A percentile compares a stretch with the other conserved stretches of the same genome.
Evolutionary conservation across 1,140 invertebrate species (phyloP).

Genomic region (Agrilus planipennis): DNA sequence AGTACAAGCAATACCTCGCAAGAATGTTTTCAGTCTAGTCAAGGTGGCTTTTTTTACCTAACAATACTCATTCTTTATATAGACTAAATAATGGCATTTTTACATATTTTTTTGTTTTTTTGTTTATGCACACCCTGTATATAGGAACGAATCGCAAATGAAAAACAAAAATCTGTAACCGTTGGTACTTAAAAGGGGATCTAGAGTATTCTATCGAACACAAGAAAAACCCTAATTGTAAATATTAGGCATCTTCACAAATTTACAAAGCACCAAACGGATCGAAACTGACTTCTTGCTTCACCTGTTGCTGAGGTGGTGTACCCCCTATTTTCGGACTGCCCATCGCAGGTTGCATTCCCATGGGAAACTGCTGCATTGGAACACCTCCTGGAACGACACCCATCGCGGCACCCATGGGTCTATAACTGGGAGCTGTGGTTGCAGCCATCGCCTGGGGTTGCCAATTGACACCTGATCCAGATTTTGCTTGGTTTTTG

Average conservation of each 20-base stretch:
- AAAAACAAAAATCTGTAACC: no score
- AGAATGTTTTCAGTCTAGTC: no score
- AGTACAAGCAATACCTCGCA: no score
- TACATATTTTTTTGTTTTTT: no score
- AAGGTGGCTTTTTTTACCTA: no score
- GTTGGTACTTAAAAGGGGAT: no score
- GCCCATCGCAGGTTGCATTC: slow-evolving; percentile 18
- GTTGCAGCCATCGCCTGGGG: slow-evolving; percentile 75
- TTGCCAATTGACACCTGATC: slow-evolving; percentile 56
- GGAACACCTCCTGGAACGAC: slow-evolving; percentile 9
- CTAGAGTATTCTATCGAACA: no score
- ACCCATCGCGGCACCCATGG: slow-evolving; percentile 42
- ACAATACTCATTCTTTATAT: no score
- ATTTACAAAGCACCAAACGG: slow-evolving; percentile 32
- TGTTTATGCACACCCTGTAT: no score
- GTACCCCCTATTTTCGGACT: slow-evolving; percentile 21
- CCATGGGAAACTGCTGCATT: slow-evolving; percentile 7
- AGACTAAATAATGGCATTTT: no score
- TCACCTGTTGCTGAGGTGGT: slow-evolving; percentile 11
- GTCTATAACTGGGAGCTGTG: slow-evolving; percentile 65
- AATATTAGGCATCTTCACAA: neutral
- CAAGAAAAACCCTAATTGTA: neutral
- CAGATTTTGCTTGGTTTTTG: slow-evolving; percentile 65
- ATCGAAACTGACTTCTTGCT: slow-evolving; percentile 30
- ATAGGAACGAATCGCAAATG: no score